Conservation (phyloP, 2,113 vertebrate genomes). For the Ceyx cyanopectus region DNA sequence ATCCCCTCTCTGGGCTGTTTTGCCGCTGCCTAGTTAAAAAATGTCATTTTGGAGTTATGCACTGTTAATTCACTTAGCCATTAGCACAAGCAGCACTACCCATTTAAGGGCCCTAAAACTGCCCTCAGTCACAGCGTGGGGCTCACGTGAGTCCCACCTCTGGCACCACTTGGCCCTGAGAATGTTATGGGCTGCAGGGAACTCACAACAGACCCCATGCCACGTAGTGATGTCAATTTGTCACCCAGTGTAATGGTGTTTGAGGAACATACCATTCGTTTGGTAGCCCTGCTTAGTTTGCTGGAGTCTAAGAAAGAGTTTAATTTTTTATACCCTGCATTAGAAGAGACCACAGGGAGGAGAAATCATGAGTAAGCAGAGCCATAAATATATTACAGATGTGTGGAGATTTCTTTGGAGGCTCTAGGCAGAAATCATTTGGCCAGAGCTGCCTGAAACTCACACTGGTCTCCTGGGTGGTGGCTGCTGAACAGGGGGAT, state of each 20-base stretch:
- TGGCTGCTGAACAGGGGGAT: neutral
- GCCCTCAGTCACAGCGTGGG: neutral
- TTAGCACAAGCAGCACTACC: neutral
- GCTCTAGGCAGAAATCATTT: constrained; percentile 40
- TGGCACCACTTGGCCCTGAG: neutral
- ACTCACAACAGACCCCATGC: neutral
- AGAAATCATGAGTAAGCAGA: constrained; percentile 59
- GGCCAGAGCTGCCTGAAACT: constrained; percentile 6
- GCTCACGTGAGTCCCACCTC: neutral
- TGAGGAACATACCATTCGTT: neutral
- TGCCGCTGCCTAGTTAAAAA: neutral
- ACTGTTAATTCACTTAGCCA: neutral
- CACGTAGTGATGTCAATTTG: neutral
- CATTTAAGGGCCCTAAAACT: neutral
- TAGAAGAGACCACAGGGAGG: constrained; percentile 54
- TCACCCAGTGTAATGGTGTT: neutral
- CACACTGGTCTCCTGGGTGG: neutral
- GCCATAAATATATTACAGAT: constrained; percentile 56
- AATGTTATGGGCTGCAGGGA: neutral
- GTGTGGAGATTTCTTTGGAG: neutral
- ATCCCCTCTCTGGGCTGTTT: neutral
- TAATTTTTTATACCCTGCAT: constrained; percentile 57
- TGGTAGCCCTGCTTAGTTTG: neutral
- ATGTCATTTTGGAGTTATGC: neutral
- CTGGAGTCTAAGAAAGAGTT: constrained; percentile 38